Evolutionary conservation across 2,113 vertebrate genomes (phyloP).

Genomic region (Ornithorhynchus anatinus): DNA sequence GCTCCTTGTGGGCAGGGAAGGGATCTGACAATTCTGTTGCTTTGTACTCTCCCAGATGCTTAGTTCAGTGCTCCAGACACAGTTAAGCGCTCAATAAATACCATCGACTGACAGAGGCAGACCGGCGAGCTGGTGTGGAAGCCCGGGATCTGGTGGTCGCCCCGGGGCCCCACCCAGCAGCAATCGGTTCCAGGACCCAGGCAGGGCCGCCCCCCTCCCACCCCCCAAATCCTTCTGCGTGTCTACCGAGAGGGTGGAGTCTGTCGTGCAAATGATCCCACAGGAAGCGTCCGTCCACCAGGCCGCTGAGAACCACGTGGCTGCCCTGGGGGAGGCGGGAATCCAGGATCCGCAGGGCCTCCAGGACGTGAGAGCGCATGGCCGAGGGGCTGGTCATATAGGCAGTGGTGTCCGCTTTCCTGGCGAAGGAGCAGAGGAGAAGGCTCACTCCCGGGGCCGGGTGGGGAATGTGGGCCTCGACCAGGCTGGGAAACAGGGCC

Average conservation of each 20-base stretch:
- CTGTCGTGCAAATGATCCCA: slow-evolving; percentile 73
- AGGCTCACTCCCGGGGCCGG: too few species aligned
- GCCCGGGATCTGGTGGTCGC: neutral
- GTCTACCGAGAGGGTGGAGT: slow-evolving; percentile 76
- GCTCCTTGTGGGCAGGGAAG: too few species aligned
- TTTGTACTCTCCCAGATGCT: too few species aligned
- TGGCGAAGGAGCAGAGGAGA: slow-evolving; percentile 29
- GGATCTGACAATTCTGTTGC: too few species aligned
- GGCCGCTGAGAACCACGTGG: slow-evolving; percentile 69
- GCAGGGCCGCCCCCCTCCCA: neutral
- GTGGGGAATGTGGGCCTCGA: too few species aligned
- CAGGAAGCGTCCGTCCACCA: slow-evolving; percentile 74
- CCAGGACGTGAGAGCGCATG: slow-evolving; percentile 57
- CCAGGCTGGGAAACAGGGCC: too few species aligned
- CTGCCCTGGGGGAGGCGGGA: slow-evolving; percentile 67
- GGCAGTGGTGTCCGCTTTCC: slow-evolving; percentile 56
- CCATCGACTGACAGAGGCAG: too few species aligned
- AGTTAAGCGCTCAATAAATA: too few species aligned
- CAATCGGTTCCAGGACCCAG: neutral
- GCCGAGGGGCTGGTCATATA: slow-evolving; percentile 72
- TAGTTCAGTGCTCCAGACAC: too few species aligned
- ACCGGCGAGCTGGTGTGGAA: too few species aligned
- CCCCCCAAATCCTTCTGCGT: neutral
- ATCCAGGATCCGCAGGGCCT: slow-evolving; percentile 60
- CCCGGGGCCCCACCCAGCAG: neutral